These are phyloP conservation scores for Parauchenoglanis ngamensis DNA, from an alignment of 2,797 vertebrate species.

Conservation along the genomic window DNA sequence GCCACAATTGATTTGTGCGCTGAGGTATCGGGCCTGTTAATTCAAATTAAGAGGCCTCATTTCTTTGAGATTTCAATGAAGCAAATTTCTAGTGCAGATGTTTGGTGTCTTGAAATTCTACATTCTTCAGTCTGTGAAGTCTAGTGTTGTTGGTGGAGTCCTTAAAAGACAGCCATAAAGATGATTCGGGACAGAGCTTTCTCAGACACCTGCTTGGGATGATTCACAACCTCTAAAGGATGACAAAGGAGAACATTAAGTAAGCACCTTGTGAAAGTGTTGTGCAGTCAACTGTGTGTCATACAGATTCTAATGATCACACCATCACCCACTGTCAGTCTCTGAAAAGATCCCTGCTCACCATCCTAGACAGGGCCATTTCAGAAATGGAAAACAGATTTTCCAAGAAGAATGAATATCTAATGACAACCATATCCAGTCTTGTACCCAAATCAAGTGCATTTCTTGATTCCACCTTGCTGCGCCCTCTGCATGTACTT, in stretches of 20 bases:
- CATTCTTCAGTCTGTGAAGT: not conserved
- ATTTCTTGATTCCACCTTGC: not conserved
- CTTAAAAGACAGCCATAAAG: not conserved
- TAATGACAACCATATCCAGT: constrained; percentile 14
- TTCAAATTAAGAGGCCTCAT: not conserved
- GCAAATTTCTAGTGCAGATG: no score
- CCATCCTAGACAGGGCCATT: constrained; percentile 18
- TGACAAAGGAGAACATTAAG: constrained; percentile 11
- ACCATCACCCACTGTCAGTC: no score
- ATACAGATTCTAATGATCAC: no score
- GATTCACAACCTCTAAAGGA: constrained; percentile 15
- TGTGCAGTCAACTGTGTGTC: not conserved
- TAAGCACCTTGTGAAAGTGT: constrained; percentile 20
- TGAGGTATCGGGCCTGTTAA: not conserved
- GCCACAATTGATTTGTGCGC: not conserved
- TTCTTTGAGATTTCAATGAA: not conserved
- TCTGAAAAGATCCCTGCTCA: not conserved
- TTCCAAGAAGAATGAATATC: not conserved
- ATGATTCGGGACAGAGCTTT: not conserved
- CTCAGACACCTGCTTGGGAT: not conserved
- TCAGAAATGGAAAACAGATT: constrained; percentile 28
- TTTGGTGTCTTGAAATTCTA: not conserved
- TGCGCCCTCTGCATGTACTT: not conserved
- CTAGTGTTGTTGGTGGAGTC: constrained; percentile 4
- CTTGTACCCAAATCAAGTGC: constrained; percentile 18